Percentiles rank a stretch among this genome's conserved stretches.
Conservation (phyloP, 1,140 invertebrate species). For the Drosophila simulans region DNA sequence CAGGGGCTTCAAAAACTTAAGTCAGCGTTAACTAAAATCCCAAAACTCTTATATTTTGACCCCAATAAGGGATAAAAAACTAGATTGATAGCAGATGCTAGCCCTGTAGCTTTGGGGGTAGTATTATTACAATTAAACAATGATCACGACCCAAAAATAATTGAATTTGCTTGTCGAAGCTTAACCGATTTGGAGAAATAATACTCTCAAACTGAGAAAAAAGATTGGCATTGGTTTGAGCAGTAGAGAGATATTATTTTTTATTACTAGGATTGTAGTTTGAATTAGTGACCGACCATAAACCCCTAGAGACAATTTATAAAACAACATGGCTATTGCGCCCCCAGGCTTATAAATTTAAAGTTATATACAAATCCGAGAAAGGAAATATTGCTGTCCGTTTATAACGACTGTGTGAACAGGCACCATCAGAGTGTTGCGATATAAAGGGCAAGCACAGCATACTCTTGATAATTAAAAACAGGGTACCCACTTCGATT, state of each 20-base stretch:
- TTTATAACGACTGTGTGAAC: not conserved
- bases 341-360: not conserved
- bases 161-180: not conserved
- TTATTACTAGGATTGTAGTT: not conserved
- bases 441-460: not conserved
- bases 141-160: too few species aligned
- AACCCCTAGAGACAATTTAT: too few species aligned
- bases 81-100: not conserved
- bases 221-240: not conserved
- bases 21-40: too few species aligned
- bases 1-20: not conserved
- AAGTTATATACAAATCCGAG: not conserved
- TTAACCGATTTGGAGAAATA: not conserved
- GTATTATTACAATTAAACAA: not conserved
- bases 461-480: not conserved
- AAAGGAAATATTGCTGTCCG: not conserved
- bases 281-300: not conserved
- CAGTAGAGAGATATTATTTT: not conserved
- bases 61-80: not conserved
- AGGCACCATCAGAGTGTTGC: too few species aligned
- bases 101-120: not conserved
- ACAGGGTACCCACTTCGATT: too few species aligned
- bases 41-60: not conserved
- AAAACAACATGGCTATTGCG: too few species aligned
- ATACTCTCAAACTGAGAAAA: not conserved